Base-by-base conservation (phyloP, 2,113 vertebrate genomes). In the Amblyornis subalaris region DNA sequence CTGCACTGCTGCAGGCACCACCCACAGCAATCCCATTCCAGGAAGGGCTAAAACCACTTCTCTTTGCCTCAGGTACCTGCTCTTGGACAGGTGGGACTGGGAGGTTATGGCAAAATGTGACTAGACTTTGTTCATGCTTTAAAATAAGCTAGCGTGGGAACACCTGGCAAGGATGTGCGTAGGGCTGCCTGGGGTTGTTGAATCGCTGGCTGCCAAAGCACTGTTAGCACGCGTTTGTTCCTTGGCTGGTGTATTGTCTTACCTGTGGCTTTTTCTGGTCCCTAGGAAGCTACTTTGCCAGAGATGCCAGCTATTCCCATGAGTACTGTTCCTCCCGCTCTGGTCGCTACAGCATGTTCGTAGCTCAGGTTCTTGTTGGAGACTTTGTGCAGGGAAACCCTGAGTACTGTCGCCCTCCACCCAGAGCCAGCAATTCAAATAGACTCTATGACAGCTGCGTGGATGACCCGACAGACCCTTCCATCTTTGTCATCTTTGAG, bases 401-500 rank as follows among this genome's bases (percentile, higher is more conserved):
- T 3, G 6, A 60, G 62, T 98, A 94, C 33, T 88, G 97, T 12
- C 96, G 97, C 3, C 98, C 98, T 33, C 98, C 98, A 6, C 6
- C 53, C 14, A 98, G 97, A 90, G 64, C 58, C 6, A n/a, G 33
- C 14, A 81, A 69, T 31, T 17, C 79, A 28, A 96, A 53, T 47
- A 74, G 77, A 47, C 93, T 98, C n/a, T 99, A 98, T 1, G 98
- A 99, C 93, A 99, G 98, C 87, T 99, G 99, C 0, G 98, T 99
- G 42, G 90, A 99, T 86, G 18, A 61, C 7, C 23, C 33, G 2
- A 40, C 0, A 12, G 44, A 98, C 77, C 98, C 99, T 33, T 95
- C 98, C 51, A 98, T 99, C 87, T 99, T 98, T 73, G 98, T 99
- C 9, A 89, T 99, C 87, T 99, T 99, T 94, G 99, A 99, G 73